Conservation (phyloP, 2,797 vertebrate species). For the Pterois miles region DNA sequence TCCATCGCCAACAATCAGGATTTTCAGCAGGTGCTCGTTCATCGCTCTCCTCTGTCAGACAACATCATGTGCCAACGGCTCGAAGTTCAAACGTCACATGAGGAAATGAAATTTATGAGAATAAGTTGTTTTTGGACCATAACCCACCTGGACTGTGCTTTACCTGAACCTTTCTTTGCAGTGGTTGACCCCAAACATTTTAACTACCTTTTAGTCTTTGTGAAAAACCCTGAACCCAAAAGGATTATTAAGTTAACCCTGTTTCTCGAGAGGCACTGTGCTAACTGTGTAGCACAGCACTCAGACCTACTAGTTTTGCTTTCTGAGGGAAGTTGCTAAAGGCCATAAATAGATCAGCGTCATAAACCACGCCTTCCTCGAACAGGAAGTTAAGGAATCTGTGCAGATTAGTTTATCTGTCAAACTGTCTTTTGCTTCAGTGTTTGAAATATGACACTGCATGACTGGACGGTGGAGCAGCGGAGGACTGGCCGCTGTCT, state of each 20-base stretch:
- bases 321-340: constrained; percentile 20
- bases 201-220: not conserved
- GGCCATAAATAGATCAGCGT: not conserved
- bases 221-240: too few species aligned
- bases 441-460: not conserved
- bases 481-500: not conserved
- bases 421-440: not conserved
- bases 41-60: constrained; percentile 13
- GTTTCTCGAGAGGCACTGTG: not conserved
- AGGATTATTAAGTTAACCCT: not conserved
- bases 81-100: constrained; percentile 27
- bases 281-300: not conserved
- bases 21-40: constrained; percentile 87
- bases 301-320: not conserved
- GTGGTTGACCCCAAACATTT: not conserved
- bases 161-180: not conserved
- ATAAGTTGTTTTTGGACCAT: not conserved
- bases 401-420: not conserved
- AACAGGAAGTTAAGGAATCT: not conserved
- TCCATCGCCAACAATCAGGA: constrained; percentile 88
- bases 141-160: not conserved
- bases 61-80: not conserved
- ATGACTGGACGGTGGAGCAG: not conserved
- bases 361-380: constrained; percentile 4
- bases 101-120: not conserved